A percentile compares a stretch with the other conserved stretches of the same genome.
phyloP scores from a whole-genome alignment of 2,113 vertebrate genomes.

The Hypomesus transpacificus region DNA sequence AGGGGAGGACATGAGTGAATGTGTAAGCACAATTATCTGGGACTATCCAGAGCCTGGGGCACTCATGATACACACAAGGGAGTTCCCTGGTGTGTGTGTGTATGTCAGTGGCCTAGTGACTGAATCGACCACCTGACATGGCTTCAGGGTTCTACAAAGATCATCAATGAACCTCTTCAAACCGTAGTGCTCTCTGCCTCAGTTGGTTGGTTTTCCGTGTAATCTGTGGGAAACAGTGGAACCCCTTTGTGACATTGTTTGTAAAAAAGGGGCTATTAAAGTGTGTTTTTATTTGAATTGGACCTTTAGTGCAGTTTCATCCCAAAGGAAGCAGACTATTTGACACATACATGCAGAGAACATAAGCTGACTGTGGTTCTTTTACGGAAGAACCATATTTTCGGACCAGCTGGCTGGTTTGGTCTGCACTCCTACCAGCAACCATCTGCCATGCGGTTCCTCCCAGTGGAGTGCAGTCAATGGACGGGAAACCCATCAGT shows the following conservation, averaged over 20 bases:
- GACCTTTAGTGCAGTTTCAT: no score
- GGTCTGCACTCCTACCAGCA: slow-evolving; percentile 13
- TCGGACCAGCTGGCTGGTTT: neutral
- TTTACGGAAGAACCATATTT: neutral
- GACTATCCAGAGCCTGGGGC: neutral
- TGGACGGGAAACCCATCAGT: slow-evolving; percentile 26
- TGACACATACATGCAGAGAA: neutral
- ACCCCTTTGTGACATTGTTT: no score
- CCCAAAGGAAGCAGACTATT: no score
- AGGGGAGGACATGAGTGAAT: neutral
- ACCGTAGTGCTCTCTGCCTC: neutral
- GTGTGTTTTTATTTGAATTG: no score
- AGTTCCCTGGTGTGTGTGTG: slow-evolving; percentile 9
- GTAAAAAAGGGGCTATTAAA: no score
- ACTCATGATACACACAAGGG: neutral
- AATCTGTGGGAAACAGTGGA: no score
- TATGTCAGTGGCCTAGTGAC: slow-evolving; percentile 5
- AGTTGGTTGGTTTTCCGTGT: no score
- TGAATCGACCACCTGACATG: neutral
- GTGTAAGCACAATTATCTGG: neutral
- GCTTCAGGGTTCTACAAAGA: neutral
- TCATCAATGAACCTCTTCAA: neutral
- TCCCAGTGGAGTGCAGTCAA: slow-evolving; percentile 8
- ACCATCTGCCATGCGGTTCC: slow-evolving; percentile 21
- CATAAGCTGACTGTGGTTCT: neutral